phyloP scores from a whole-genome alignment of 2,113 vertebrate genomes.

The Megatriorchis doriae region DNA sequence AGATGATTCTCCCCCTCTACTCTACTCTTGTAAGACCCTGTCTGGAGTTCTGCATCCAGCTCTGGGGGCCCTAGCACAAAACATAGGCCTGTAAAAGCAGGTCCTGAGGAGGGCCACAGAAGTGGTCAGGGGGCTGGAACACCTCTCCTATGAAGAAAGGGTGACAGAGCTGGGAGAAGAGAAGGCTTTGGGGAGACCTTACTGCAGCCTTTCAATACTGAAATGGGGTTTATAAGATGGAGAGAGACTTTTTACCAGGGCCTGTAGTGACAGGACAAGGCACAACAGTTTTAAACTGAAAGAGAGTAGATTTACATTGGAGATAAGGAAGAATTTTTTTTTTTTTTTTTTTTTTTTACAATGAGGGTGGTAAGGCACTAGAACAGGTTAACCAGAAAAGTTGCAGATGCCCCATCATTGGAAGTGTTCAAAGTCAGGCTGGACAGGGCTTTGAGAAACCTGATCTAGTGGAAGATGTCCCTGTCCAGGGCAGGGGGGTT shows the following conservation, averaged over 20 bases:
- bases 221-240: fast-evolving
- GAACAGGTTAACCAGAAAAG: neutral
- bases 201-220: neutral
- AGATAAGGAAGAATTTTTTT: neutral
- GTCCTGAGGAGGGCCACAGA: neutral
- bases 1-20: neutral
- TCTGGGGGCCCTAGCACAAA: neutral
- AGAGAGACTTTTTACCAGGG: neutral
- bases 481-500: fast-evolving
- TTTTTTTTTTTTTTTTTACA: neutral
- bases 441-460: neutral
- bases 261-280: neutral
- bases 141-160: neutral
- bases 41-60: neutral
- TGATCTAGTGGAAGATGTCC: neutral
- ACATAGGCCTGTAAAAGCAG: fast-evolving
- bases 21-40: fast-evolving
- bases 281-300: neutral
- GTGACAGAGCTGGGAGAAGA: neutral
- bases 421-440: neutral
- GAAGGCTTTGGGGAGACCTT: neutral
- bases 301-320: neutral
- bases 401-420: too few species aligned
- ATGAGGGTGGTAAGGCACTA: neutral
- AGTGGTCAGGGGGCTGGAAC: neutral